Conservation (phyloP, 2,888 invertebrate species). For the Drosophila phalerata region DNA sequence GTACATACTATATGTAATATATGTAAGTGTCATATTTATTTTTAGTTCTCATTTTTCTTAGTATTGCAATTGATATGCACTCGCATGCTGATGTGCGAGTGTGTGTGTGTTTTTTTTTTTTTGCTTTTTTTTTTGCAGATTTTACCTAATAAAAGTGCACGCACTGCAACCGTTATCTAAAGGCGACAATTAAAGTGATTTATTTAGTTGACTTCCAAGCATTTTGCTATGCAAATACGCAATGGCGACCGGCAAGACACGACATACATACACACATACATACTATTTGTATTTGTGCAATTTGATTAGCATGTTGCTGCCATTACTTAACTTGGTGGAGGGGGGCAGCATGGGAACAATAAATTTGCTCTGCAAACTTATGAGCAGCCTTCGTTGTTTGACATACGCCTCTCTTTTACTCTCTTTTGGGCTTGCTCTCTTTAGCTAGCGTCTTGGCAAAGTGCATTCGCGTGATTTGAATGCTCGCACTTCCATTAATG, state of each 20-base stretch:
- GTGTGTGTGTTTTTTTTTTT: background rate
- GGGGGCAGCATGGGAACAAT: conserved; percentile 7
- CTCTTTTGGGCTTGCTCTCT: background rate
- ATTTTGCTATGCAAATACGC: conserved; percentile 63
- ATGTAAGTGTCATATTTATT: conserved; percentile 43
- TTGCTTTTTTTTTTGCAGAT: conserved; percentile 7
- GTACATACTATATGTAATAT: conserved; percentile 4
- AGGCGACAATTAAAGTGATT: conserved; percentile 73
- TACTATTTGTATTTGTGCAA: conserved; percentile 41
- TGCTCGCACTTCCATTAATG: conserved; percentile 7
- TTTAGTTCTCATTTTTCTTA: conserved; percentile 26
- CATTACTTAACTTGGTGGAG: background rate
- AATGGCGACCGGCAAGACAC: conserved; percentile 12
- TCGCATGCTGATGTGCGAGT: conserved; percentile 29
- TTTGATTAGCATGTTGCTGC: conserved; percentile 47
- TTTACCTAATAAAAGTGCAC: conserved; percentile 61
- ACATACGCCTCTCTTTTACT: conserved; percentile 5
- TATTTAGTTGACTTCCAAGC: conserved; percentile 56
- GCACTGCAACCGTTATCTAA: conserved; percentile 54
- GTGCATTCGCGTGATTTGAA: background rate
- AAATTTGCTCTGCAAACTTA: conserved; percentile 22
- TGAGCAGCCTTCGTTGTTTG: conserved; percentile 26
- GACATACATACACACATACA: too few species aligned
- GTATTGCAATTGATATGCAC: conserved; percentile 31
- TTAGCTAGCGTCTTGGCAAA: background rate